Percentiles rank a stretch among this genome's conserved stretches.
These are phyloP conservation scores for Hippocampus barbouri DNA, from an alignment of 2,113 vertebrate genomes.

Conservation along the genomic window DNA sequence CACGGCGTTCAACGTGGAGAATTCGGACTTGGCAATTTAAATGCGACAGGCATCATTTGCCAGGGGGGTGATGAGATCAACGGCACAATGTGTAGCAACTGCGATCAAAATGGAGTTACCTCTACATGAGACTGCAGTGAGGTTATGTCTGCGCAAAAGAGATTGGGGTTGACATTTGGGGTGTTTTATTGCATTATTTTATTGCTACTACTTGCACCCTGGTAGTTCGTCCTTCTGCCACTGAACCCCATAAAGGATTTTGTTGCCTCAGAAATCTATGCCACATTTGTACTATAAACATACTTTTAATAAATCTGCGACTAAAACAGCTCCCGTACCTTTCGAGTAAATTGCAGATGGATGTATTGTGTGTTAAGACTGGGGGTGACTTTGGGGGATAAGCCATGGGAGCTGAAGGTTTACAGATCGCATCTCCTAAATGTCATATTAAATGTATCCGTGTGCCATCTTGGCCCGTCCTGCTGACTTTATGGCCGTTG, in stretches of 20 bases:
- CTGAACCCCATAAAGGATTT: too few species aligned
- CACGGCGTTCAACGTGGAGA: slow-evolving; percentile 1
- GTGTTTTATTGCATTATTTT: background rate
- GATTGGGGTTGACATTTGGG: slow-evolving; percentile 26
- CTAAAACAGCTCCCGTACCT: background rate
- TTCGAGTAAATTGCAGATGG: background rate
- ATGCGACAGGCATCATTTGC: slow-evolving; percentile 22
- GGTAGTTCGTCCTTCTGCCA: too few species aligned
- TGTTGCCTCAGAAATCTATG: background rate
- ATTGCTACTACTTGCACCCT: too few species aligned
- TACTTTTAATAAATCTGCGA: background rate
- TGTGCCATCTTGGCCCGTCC: slow-evolving; percentile 5
- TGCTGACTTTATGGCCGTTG: slow-evolving; percentile 33
- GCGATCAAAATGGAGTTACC: slow-evolving; percentile 28
- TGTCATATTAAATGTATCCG: slow-evolving; percentile 30
- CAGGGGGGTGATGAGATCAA: slow-evolving; percentile 29
- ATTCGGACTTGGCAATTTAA: slow-evolving; percentile 26
- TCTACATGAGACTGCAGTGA: slow-evolving; percentile 28
- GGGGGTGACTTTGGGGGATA: slow-evolving; percentile 5
- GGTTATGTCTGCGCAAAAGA: slow-evolving; percentile 31
- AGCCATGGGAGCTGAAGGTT: background rate
- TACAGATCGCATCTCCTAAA: slow-evolving; percentile 24
- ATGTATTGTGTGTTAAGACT: slow-evolving; percentile 3
- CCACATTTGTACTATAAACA: background rate
- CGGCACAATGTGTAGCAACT: slow-evolving; percentile 25